These are phyloP conservation scores for Balaeniceps rex DNA, from an alignment of 2,113 vertebrate genomes.

Conservation along the genomic window DNA sequence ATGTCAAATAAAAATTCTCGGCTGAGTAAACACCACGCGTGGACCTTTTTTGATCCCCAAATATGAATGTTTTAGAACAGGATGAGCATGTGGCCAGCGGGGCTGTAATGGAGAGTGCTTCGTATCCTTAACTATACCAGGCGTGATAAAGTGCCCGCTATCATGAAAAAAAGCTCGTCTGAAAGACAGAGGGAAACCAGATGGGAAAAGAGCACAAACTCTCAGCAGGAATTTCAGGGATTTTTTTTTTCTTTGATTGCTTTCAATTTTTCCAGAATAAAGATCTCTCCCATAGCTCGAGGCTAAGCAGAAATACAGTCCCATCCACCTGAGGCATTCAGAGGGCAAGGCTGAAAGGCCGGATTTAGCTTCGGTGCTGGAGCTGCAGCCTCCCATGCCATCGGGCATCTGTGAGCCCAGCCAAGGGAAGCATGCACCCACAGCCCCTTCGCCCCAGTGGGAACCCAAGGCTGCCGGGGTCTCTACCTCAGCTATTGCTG, in stretches of 20 bases:
- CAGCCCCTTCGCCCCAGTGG: background rate
- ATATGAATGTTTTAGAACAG: slow-evolving; percentile 47
- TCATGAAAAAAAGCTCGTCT: background rate
- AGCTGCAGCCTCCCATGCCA: background rate
- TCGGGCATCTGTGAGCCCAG: accelerated
- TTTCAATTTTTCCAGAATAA: background rate
- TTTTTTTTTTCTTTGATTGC: background rate
- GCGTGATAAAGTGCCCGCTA: slow-evolving; percentile 15
- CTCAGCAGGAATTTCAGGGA: background rate
- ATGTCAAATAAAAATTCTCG: slow-evolving; percentile 52
- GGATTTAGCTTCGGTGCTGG: background rate
- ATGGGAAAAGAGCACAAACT: slow-evolving; percentile 30
- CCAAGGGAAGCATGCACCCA: background rate
- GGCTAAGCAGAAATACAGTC: background rate
- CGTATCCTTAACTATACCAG: slow-evolving; percentile 31
- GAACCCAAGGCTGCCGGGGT: background rate
- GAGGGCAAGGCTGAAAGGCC: background rate
- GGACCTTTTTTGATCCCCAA: slow-evolving; percentile 56
- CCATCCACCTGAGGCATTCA: background rate
- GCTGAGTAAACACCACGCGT: background rate
- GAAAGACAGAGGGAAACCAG: slow-evolving; percentile 60
- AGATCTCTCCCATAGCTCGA: background rate
- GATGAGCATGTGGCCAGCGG: slow-evolving; percentile 21
- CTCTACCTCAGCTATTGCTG: slow-evolving; percentile 35
- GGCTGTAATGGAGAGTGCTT: slow-evolving; percentile 15